Conservation (phyloP, 2,888 invertebrate genomes). For the Pandemis corylana region DNA sequence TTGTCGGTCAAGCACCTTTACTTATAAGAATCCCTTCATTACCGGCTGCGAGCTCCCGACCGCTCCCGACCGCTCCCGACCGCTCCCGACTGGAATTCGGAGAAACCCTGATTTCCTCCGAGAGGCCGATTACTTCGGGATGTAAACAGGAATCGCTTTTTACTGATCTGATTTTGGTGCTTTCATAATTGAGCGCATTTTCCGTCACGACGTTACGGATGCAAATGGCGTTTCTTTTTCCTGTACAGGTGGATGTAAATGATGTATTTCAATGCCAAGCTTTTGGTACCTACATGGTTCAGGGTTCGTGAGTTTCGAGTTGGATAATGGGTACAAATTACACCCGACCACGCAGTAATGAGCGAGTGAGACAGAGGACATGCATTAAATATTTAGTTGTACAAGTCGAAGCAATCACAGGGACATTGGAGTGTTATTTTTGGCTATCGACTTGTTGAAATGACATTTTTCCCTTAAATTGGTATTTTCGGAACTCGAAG, state of each 20-base stretch:
- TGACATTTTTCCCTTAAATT: too few relatives aligned
- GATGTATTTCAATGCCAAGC: neutral
- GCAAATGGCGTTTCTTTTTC: neutral
- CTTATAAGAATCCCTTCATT: neutral
- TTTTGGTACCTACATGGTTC: neutral
- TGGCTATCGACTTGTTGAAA: too few relatives aligned
- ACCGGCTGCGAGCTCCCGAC: neutral
- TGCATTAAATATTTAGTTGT: too few relatives aligned
- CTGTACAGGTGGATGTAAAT: neutral
- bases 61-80: neutral
- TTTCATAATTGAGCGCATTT: slow-evolving; percentile 1
- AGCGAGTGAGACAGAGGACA: too few relatives aligned
- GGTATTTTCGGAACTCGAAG: too few relatives aligned
- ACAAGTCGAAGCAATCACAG: too few relatives aligned
- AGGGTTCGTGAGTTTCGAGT: too few relatives aligned
- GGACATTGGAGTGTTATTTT: too few relatives aligned
- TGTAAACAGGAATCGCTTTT: neutral
- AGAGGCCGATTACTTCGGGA: neutral
- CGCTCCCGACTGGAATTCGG: neutral
- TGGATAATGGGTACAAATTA: too few relatives aligned
- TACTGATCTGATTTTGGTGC: slow-evolving; percentile 1
- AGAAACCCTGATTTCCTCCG: neutral
- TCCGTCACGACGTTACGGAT: neutral
- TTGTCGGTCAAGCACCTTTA: neutral
- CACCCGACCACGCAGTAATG: too few relatives aligned